Base-by-base conservation (phyloP, 2,888 invertebrate genomes). In the Pandemis heparana region DNA sequence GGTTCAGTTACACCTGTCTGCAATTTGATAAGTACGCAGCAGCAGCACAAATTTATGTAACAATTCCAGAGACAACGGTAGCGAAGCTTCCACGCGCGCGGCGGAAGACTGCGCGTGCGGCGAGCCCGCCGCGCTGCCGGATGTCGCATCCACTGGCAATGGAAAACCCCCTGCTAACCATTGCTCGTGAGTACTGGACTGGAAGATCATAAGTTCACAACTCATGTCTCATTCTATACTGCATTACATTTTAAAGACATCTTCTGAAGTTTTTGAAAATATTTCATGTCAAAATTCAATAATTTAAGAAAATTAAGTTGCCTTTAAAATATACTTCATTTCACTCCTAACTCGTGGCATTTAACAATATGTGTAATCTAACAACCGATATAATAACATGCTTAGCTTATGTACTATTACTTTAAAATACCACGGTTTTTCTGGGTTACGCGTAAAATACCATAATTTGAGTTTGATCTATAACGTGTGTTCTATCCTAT, bases 31-130 rank as follows among this genome's bases (percentile, higher is more conserved):
- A 43, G 14, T 41, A 14, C 14, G 32, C 10, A 63, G 14, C 43
- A 61, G 51, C 18, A 53, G 53, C 18, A 32, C 10, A 16, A 48
- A 48, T 69, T 16, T 53, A 38, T 67, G 43, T 67, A 46, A 59
- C 61, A 60, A 81, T 92, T 94, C 80, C 92, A 95, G 95, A 82
- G 95, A 95, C 87, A 94, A 93, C 87, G 93, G 92, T 85, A 95
- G 94, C 85, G 94, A 94, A 79, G 94, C 94, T 53, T 94, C 94
- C 16, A 95, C 95, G 59, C 88, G 92, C 23, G 83, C 91, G 56
- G 94, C 92, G 12, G 95, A 92, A 78, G 94, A 93, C 76, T 89
- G 83, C 79, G 89, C 81, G 51, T 92, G 92, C 81, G 89, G 86
- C 10, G 88, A 83, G 9, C 77, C 86, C 62, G 80, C 53, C 74